These are phyloP conservation scores for Enteromius trimaculatus DNA, from an alignment of 2,797 vertebrate genomes.

Conservation along the genomic window DNA sequence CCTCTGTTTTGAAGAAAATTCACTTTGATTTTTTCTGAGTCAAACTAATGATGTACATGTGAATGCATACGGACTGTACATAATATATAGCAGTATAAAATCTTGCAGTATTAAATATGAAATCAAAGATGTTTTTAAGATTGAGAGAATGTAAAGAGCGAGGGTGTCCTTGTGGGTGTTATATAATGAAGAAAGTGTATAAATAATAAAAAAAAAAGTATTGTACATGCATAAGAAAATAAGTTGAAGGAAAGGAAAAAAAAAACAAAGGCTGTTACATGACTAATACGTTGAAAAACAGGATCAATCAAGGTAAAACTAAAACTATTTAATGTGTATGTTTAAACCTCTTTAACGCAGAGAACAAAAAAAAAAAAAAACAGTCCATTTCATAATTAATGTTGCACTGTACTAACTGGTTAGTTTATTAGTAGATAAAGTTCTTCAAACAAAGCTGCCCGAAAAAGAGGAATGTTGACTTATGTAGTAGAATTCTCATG, in stretches of 20 bases:
- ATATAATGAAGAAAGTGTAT: neutral
- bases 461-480: neutral
- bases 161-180: neutral
- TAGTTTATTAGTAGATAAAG: slow-evolving; percentile 10
- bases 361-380: neutral
- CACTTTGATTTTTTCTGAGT: neutral
- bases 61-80: neutral
- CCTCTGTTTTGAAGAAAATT: neutral
- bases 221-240: neutral
- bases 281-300: neutral
- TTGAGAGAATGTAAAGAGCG: neutral
- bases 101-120: neutral
- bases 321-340: neutral
- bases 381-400: neutral
- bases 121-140: slow-evolving; percentile 1
- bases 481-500: neutral
- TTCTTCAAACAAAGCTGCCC: neutral
- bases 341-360: neutral
- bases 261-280: neutral
- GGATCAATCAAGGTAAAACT: neutral
- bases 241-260: neutral
- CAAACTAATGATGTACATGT: neutral
- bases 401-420: neutral
- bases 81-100: too few species aligned
- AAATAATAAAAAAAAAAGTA: neutral